These are phyloP conservation scores for Pipistrellus nathusii DNA, from an alignment of 2,797 vertebrate genomes.

Conservation along the genomic window DNA sequence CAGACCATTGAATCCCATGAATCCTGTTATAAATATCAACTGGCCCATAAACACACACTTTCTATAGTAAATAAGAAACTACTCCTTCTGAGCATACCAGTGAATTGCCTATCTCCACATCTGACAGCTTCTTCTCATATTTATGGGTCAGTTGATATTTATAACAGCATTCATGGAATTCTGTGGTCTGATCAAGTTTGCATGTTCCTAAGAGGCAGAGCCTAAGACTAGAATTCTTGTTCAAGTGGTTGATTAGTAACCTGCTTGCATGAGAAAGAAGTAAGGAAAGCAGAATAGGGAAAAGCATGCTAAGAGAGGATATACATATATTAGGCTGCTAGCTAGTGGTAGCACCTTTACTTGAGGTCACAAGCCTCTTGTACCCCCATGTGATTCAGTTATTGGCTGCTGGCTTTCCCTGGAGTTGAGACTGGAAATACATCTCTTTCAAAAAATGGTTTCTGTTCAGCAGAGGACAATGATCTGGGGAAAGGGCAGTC, in stretches of 20 bases:
- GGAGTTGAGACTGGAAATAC: background rate
- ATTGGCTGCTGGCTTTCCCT: background rate
- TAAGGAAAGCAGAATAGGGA: background rate
- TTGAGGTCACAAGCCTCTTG: background rate
- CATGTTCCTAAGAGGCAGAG: background rate
- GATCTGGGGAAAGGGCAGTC: background rate
- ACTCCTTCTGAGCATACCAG: background rate
- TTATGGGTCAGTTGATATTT: background rate
- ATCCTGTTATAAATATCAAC: background rate
- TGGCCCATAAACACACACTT: background rate
- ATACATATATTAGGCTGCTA: background rate
- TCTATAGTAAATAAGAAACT: slow-evolving; percentile 16
- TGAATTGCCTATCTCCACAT: background rate
- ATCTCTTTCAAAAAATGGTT: background rate
- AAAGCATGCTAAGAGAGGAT: background rate
- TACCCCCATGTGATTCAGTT: background rate
- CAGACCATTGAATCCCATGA: background rate
- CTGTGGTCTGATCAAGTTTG: background rate
- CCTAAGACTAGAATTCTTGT: background rate
- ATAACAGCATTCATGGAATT: background rate
- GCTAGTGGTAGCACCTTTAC: background rate
- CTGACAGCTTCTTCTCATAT: background rate
- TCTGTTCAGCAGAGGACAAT: background rate
- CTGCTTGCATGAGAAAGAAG: background rate
- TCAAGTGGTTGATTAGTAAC: slow-evolving; percentile 13